Conservation (phyloP, 2,797 vertebrate genomes). For the Aplochiton taeniatus region DNA sequence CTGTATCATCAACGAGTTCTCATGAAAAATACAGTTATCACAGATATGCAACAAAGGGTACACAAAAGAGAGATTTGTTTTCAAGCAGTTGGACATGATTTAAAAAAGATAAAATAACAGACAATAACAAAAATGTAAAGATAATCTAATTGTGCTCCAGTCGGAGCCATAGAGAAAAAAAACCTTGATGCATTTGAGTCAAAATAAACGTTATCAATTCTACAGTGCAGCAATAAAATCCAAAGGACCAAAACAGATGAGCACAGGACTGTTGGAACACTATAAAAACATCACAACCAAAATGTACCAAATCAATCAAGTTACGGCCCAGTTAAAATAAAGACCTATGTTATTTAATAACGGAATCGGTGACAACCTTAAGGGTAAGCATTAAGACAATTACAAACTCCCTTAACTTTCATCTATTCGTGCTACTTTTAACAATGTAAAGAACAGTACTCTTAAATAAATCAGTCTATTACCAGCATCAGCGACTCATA, state of each 20-base stretch:
- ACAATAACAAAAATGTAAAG: conserved; percentile 5
- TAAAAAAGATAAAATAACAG: conserved; percentile 16
- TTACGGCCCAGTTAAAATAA: neutral
- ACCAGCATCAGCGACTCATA: no score
- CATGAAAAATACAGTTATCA: conserved; percentile 64
- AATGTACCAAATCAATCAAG: conserved; percentile 18
- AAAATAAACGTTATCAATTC: conserved; percentile 7
- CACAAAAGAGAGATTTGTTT: conserved; percentile 37
- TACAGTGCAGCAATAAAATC: neutral
- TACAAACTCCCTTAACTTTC: no score
- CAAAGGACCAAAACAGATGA: conserved; percentile 9
- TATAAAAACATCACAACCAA: conserved; percentile 20
- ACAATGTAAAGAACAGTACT: no score
- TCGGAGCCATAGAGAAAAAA: no score
- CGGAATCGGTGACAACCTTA: conserved; percentile 9
- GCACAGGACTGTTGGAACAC: neutral
- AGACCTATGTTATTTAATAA: conserved; percentile 20
- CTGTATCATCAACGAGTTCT: conserved; percentile 42
- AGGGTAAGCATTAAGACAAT: no score
- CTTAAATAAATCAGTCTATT: no score
- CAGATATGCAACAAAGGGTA: conserved; percentile 50
- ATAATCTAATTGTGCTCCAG: neutral
- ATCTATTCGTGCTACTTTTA: no score
- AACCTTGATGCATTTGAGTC: neutral
- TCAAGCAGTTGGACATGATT: conserved; percentile 40